Conservation (phyloP, 2,888 invertebrate genomes). For the Empis stercorea region DNA sequence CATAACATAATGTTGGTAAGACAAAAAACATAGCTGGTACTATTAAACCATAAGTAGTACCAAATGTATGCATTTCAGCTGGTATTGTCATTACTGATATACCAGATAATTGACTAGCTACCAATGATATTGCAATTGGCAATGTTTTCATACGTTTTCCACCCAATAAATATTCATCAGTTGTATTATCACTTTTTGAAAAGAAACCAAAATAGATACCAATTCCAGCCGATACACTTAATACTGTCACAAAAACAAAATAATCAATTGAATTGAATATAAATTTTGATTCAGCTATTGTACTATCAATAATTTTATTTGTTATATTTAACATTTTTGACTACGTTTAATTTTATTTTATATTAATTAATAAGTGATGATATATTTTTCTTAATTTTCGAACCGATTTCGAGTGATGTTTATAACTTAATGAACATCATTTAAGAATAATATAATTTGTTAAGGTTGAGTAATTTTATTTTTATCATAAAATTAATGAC, state of each 20-base stretch:
- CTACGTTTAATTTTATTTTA: no score
- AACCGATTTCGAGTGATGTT: no score
- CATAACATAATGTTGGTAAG: constrained; percentile 17
- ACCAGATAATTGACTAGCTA: constrained; percentile 41
- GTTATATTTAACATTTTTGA: no score
- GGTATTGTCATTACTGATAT: constrained; percentile 38
- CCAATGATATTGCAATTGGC: constrained; percentile 45
- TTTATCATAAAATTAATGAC: no score
- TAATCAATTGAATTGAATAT: constrained; percentile 31
- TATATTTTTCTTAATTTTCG: no score
- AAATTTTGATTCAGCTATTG: constrained; percentile 4
- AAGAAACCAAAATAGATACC: constrained; percentile 40
- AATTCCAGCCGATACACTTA: constrained; percentile 38
- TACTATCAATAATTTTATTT: no score
- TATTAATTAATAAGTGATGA: no score
- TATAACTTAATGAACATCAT: no score
- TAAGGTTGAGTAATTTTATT: no score
- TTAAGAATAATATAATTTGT: no score
- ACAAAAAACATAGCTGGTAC: constrained; percentile 29
- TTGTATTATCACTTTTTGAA: constrained; percentile 26
- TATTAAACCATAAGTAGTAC: constrained; percentile 31
- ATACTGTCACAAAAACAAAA: constrained; percentile 37
- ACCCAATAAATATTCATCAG: constrained; percentile 38
- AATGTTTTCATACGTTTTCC: constrained; percentile 39
- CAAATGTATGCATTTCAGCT: constrained; percentile 37